Percentiles rank a stretch among this genome's conserved stretches.
phyloP scores from a whole-genome alignment of 2,113 vertebrate species.

The Thomomys bottae region DNA sequence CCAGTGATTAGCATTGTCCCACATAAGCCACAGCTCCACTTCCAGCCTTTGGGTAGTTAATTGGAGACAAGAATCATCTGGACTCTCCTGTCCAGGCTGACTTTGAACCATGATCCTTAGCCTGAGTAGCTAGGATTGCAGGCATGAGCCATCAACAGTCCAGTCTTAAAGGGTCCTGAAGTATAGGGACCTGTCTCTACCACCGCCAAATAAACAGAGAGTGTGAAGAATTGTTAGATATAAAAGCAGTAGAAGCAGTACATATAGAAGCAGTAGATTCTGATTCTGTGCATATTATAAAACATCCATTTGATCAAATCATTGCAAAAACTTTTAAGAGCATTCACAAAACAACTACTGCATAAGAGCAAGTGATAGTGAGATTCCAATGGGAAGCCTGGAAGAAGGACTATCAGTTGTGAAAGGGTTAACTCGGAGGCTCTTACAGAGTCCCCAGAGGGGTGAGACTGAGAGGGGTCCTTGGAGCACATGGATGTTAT shows the following conservation, averaged over 20 bases:
- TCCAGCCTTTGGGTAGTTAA: no score
- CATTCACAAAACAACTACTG: not conserved
- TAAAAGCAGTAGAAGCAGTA: no score
- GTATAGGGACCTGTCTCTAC: not conserved
- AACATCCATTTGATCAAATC: not conserved
- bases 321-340: not conserved
- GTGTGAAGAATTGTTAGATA: not conserved
- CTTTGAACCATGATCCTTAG: not conserved
- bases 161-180: not conserved
- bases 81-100: no score
- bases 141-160: not conserved
- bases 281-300: not conserved
- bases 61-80: not conserved
- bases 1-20: no score
- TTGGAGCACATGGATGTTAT: conserved; percentile 63
- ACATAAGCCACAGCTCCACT: no score
- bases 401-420: not conserved
- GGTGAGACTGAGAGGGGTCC: not conserved
- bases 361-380: not conserved
- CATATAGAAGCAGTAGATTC: not conserved
- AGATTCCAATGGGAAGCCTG: not conserved
- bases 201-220: not conserved
- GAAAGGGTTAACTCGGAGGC: not conserved
- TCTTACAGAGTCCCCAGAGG: not conserved
- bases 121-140: no score